Conservation (phyloP, 1,140 invertebrate species). For the Sycophaga agraensis region DNA sequence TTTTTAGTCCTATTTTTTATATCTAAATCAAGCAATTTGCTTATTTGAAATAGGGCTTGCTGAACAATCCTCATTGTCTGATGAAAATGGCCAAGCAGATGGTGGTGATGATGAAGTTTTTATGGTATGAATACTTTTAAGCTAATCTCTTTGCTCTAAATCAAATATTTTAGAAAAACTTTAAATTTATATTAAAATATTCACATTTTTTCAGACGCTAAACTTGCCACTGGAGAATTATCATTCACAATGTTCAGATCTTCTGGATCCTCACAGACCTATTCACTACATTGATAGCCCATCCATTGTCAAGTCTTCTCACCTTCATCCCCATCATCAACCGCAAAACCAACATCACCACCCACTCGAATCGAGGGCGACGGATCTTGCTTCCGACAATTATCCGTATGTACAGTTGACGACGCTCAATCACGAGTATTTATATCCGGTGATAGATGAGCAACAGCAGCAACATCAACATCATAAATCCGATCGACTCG, state of each 20-base stretch:
- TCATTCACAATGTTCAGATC: conserved; percentile 46
- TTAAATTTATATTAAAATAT: too few relatives aligned
- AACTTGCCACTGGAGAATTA: conserved; percentile 74
- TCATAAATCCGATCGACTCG: conserved; percentile 53
- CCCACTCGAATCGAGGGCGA: conserved; percentile 30
- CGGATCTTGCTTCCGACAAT: conserved; percentile 59
- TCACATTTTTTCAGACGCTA: conserved; percentile 72
- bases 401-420: conserved; percentile 87
- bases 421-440: conserved; percentile 76
- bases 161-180: too few relatives aligned
- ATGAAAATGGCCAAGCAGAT: conserved; percentile 58
- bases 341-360: conserved; percentile 33
- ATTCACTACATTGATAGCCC: conserved; percentile 45
- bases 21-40: background rate
- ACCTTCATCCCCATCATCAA: conserved; percentile 30
- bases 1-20: too few relatives aligned
- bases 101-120: conserved; percentile 82
- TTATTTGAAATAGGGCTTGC: conserved; percentile 55
- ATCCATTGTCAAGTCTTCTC: conserved; percentile 38
- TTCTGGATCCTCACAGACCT: conserved; percentile 46
- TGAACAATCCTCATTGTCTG: conserved; percentile 51
- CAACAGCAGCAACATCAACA: conserved; percentile 26
- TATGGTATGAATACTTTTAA: conserved; percentile 62
- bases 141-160: too few relatives aligned
- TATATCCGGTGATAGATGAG: conserved; percentile 76